These are phyloP conservation scores for Parambassis ranga DNA, from an alignment of 2,797 vertebrate species.

Conservation along the genomic window DNA sequence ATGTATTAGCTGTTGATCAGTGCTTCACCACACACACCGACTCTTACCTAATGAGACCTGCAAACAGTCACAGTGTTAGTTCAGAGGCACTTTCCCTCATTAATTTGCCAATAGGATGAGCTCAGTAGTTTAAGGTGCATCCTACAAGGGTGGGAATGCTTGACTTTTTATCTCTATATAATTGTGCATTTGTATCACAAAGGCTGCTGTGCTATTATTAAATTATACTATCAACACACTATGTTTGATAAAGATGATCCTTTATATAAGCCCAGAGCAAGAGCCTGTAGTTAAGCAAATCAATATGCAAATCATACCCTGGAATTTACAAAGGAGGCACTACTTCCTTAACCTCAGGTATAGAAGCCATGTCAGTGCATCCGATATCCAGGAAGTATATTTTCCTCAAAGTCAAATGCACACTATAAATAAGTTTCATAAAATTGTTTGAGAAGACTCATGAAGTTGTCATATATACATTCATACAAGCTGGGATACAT, in stretches of 20 bases:
- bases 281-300: constrained; percentile 18
- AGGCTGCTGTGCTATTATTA: too few relatives aligned
- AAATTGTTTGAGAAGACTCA: not conserved
- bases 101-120: not conserved
- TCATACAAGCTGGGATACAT: not conserved
- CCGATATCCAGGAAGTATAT: too few relatives aligned
- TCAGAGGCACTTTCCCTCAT: not conserved
- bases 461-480: too few relatives aligned
- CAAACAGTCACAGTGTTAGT: not conserved
- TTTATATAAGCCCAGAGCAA: not conserved
- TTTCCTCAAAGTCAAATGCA: not conserved
- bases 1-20: constrained; percentile 19
- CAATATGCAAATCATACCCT: constrained; percentile 28
- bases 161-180: too few relatives aligned
- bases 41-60: constrained; percentile 25
- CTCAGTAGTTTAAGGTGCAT: not conserved
- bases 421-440: not conserved
- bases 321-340: not conserved
- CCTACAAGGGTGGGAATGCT: not conserved
- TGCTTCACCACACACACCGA: not conserved
- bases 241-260: too few relatives aligned
- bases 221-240: too few relatives aligned
- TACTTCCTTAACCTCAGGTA: not conserved
- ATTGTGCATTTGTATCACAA: too few relatives aligned
- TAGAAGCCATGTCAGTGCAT: too few relatives aligned